Evolutionary conservation across 2,888 invertebrate genomes (phyloP), one percentile per base, ranked within the genome.

Genomic region (Drosophila mimetica): DNA sequence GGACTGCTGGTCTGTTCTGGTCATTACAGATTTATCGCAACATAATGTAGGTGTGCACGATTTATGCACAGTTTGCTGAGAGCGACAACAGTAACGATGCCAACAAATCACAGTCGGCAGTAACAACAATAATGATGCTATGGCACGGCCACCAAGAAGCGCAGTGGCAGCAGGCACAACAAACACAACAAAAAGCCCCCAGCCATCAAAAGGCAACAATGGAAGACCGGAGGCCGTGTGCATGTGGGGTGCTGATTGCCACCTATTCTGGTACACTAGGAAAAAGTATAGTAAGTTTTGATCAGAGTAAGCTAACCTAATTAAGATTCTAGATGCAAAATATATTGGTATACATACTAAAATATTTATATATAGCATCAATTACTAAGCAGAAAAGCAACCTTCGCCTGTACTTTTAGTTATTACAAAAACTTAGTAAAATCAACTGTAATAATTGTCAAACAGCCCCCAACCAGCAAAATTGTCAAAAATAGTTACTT

Each of bases 1-100:
- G 8, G 22, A 8, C 18, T 18, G 65, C 16, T 63, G 71, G 48
- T 60, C 71, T 71, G 63, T 71, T 53, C 50, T 71, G 57, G 73
- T 75, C 83, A 77, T 88, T 87, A 88, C 86, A 83, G 84, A 84
- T 87, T 87, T 87, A 83, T 87, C 79, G 83, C 86, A 75, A 60
- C 69, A 74, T 74, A 70, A 74, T 87, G 86, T 82, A 86, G 86
- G 88, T 82, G 79, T 76, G 65, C 66, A 79, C 74, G 83, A 84
- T 87, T 87, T 84, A 84, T 84, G 83, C 66, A 79, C 88, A 87
- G 83, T 84, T 84, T 77, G 88, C 86, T 87, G 83, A 76, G 88
- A 84, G 83, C 88, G 86, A 87, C 83, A 84, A 87, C 83, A 84
- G 77, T 87, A 84, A 84, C 79, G 86, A 86, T 73, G 83, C 77